phyloP scores from a whole-genome alignment of 2,113 vertebrate genomes.

The Clarias magur region DNA sequence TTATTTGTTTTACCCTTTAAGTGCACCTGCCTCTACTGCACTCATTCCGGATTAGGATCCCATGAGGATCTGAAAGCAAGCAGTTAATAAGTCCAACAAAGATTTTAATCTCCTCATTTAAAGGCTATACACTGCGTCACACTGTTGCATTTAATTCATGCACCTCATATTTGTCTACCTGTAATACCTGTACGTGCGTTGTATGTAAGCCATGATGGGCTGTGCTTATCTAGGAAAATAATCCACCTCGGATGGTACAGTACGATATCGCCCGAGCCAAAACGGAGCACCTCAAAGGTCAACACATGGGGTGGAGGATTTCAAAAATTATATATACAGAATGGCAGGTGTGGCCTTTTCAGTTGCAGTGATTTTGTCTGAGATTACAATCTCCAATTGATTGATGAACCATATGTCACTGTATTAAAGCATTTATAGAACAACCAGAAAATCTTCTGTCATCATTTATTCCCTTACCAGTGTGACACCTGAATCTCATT shows the following conservation, averaged over 20 bases:
- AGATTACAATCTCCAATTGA: too few relatives aligned
- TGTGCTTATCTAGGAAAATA: slow-evolving; percentile 5
- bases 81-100: slow-evolving; percentile 2
- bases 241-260: background rate
- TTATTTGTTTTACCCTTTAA: background rate
- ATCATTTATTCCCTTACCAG: background rate
- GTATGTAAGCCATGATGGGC: background rate
- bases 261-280: background rate
- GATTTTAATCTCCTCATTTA: background rate
- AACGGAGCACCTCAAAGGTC: background rate
- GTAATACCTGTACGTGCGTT: background rate
- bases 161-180: background rate
- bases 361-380: background rate
- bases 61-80: background rate
- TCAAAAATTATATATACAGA: background rate
- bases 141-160: background rate
- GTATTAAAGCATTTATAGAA: background rate
- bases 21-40: background rate
- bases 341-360: background rate
- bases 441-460: background rate
- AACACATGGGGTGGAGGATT: background rate
- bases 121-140: background rate
- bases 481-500: background rate
- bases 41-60: background rate
- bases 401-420: background rate